Conservation (phyloP, 2,113 vertebrate species). For the Brachyistius frenatus region DNA sequence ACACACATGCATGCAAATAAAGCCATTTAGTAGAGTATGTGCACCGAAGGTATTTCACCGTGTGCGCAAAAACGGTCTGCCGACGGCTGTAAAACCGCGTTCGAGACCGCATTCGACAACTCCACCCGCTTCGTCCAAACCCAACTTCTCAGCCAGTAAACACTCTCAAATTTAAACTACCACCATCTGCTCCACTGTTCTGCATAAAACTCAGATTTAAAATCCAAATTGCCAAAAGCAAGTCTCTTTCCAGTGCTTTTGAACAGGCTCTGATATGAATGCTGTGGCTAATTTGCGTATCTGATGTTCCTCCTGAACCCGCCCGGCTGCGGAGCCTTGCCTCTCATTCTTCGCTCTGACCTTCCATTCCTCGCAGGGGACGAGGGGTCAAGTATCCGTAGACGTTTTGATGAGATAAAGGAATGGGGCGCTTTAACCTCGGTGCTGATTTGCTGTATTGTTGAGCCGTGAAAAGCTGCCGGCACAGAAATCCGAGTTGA, state of each 20-base stretch:
- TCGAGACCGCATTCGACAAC: constrained; percentile 36
- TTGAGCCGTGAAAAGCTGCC: constrained; percentile 60
- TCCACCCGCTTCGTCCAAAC: constrained; percentile 2
- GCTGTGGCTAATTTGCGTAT: constrained; percentile 55
- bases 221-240: constrained; percentile 14
- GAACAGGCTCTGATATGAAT: constrained; percentile 30
- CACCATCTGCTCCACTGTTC: constrained; percentile 23
- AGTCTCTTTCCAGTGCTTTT: neutral
- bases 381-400: constrained; percentile 70
- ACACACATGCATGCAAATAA: constrained; percentile 46
- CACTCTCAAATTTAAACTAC: constrained; percentile 11
- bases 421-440: constrained; percentile 43
- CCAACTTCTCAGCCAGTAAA: neutral
- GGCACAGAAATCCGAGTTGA: constrained; percentile 46
- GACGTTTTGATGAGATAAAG: constrained; percentile 68
- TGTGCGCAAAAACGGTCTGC: constrained; percentile 1
- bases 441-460: constrained; percentile 64
- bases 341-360: constrained; percentile 57
- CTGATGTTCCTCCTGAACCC: constrained; percentile 45
- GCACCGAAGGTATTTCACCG: constrained; percentile 40
- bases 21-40: constrained; percentile 41
- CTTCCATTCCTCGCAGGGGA: constrained; percentile 49
- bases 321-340: constrained; percentile 32
- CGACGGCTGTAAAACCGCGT: constrained; percentile 33
- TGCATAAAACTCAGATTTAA: constrained; percentile 17